Percentiles rank a stretch among this genome's conserved stretches.
phyloP scores from a whole-genome alignment of 2,888 invertebrate species.

The Formica aserva region DNA sequence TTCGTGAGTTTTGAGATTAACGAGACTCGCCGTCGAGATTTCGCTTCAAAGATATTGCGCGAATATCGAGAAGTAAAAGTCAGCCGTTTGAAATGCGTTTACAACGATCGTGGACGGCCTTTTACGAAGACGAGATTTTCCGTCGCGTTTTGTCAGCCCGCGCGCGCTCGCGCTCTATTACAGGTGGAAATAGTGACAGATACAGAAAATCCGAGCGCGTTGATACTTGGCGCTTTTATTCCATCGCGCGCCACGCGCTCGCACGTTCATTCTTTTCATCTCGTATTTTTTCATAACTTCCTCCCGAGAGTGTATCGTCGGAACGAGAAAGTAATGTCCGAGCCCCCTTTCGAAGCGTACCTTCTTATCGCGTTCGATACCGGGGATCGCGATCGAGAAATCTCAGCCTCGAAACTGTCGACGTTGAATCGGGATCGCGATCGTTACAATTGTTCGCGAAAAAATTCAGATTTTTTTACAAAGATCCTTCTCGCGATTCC shows the following conservation, averaged over 20 bases:
- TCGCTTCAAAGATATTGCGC: conserved; percentile 34
- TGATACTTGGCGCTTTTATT: conserved; percentile 71
- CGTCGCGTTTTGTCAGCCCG: neutral
- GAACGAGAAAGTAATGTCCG: conserved; percentile 69
- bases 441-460: neutral
- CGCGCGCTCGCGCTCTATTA: conserved; percentile 21
- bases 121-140: conserved; percentile 31
- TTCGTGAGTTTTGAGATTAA: conserved; percentile 35
- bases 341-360: neutral
- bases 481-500: neutral
- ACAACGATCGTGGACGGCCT: conserved; percentile 34
- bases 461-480: neutral
- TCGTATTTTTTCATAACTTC: conserved; percentile 78
- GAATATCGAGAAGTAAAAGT: conserved; percentile 30
- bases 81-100: conserved; percentile 43
- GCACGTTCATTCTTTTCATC: conserved; percentile 69
- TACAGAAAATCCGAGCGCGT: conserved; percentile 48
- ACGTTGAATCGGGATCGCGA: neutral
- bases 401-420: neutral
- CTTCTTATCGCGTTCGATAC: neutral
- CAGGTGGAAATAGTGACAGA: conserved; percentile 14
- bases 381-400: neutral
- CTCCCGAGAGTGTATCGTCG: conserved; percentile 53
- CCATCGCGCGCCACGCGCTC: conserved; percentile 52
- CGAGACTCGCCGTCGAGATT: conserved; percentile 13